These are phyloP conservation scores for Calameuta filiformis DNA, from an alignment of 2,888 invertebrate species.

Conservation along the genomic window DNA sequence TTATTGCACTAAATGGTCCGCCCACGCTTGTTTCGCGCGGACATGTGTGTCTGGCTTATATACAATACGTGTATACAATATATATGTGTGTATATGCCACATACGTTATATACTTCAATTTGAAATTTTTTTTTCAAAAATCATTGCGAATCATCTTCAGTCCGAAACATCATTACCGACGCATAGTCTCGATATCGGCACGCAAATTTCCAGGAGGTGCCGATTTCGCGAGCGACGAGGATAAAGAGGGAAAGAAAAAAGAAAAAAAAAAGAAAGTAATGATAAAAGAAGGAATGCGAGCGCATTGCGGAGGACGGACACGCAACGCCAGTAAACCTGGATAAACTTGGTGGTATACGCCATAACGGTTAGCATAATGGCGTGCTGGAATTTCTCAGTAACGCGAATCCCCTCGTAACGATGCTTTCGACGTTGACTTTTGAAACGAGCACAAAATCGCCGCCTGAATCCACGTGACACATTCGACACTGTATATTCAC, in stretches of 20 bases:
- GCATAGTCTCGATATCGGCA: no score
- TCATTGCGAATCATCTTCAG: background rate
- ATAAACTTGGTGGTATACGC: background rate
- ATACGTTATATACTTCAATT: background rate
- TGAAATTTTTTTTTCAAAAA: background rate
- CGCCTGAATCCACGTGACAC: background rate
- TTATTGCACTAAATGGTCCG: conserved; percentile 44
- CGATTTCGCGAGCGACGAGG: background rate
- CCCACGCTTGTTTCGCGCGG: conserved; percentile 24
- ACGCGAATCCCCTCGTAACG: background rate
- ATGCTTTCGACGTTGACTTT: background rate
- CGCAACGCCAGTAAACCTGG: background rate
- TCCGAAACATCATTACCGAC: background rate
- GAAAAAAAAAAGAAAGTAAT: background rate
- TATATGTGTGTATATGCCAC: no score
- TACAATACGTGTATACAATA: background rate
- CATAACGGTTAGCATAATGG: background rate
- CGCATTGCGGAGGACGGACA: background rate
- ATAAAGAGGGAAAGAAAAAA: background rate
- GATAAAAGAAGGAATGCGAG: background rate
- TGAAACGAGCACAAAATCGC: background rate
- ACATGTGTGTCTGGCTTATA: background rate
- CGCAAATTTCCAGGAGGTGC: background rate
- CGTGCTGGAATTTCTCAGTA: background rate
- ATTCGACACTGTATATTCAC: background rate